A percentile compares a stretch with the other conserved stretches of the same genome.
These are phyloP conservation scores for Adela reaumurella DNA, from an alignment of 2,888 invertebrate species.

Conservation along the genomic window DNA sequence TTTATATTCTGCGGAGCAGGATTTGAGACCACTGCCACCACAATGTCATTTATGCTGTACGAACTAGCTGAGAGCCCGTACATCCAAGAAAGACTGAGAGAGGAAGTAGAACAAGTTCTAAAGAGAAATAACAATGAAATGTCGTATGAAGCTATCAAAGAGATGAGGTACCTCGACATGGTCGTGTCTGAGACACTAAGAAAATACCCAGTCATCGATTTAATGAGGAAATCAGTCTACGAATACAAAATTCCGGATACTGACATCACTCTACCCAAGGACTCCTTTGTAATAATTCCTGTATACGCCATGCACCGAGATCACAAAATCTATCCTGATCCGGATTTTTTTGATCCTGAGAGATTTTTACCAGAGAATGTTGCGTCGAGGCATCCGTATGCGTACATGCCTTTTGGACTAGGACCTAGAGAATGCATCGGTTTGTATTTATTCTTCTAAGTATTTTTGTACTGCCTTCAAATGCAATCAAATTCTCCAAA, in stretches of 20 bases:
- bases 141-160: slow-evolving; percentile 17
- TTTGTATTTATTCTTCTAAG: slow-evolving; percentile 21
- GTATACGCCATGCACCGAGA: slow-evolving; percentile 34
- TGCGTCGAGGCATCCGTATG: slow-evolving; percentile 23
- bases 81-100: slow-evolving; percentile 6
- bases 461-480: too few species aligned
- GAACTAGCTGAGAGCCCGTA: slow-evolving; percentile 6
- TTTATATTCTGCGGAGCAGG: slow-evolving; percentile 8
- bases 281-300: slow-evolving; percentile 24
- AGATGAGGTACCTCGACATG: slow-evolving; percentile 21
- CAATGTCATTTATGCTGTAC: slow-evolving; percentile 8
- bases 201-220: slow-evolving; percentile 34
- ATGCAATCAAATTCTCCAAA: too few species aligned
- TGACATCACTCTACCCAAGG: slow-evolving; percentile 25
- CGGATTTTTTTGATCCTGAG: slow-evolving; percentile 41
- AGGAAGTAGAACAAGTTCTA: slow-evolving; percentile 6
- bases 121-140: slow-evolving; percentile 15
- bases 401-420: slow-evolving; percentile 34
- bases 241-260: slow-evolving; percentile 30
- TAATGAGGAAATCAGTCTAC: slow-evolving; percentile 23
- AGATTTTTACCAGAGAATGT: slow-evolving; percentile 29
- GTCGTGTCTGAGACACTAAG: slow-evolving; percentile 31
- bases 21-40: slow-evolving; percentile 8
- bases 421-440: slow-evolving; percentile 41
- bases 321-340: slow-evolving; percentile 31